Percentiles rank a stretch among this genome's conserved stretches.
phyloP scores from a whole-genome alignment of 2,113 vertebrate genomes.

The Nibea coibor region DNA sequence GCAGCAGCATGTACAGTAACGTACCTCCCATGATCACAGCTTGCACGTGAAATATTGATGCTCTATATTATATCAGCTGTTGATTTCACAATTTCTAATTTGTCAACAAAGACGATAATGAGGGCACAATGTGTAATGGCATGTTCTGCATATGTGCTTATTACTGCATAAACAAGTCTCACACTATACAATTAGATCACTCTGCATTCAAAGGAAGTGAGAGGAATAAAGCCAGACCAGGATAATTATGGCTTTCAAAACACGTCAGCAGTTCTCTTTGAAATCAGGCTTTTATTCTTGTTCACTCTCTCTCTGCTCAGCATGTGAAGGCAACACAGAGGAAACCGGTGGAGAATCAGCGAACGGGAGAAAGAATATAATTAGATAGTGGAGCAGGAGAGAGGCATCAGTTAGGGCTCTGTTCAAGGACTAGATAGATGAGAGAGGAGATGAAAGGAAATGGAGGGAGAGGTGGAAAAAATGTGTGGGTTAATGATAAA shows the following conservation, averaged over 20 bases:
- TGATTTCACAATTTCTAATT: constrained; percentile 38
- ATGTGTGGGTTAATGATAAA: constrained; percentile 39
- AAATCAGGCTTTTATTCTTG: constrained; percentile 45
- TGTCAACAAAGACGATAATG: constrained; percentile 38
- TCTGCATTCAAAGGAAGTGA: constrained; percentile 14
- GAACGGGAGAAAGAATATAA: constrained; percentile 48
- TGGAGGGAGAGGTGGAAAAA: constrained; percentile 29
- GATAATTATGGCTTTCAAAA: constrained; percentile 48
- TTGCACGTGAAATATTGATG: constrained; percentile 52
- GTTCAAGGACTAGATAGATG: neutral
- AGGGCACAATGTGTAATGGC: neutral
- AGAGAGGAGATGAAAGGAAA: constrained; percentile 58
- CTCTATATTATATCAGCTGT: constrained; percentile 5
- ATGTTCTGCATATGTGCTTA: constrained; percentile 11
- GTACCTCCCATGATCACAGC: constrained; percentile 39
- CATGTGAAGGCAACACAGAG: constrained; percentile 25
- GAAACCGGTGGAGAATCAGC: constrained; percentile 34
- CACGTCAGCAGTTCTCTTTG: constrained; percentile 55
- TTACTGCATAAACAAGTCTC: constrained; percentile 25
- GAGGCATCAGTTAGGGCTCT: constrained; percentile 28
- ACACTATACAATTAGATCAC: constrained; percentile 38
- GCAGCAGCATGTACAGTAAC: constrained; percentile 31
- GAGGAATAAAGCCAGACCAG: constrained; percentile 24
- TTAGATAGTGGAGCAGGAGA: constrained; percentile 45
- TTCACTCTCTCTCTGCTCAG: constrained; percentile 9